These are phyloP conservation scores for Mythimna impura DNA, from an alignment of 2,888 invertebrate species.

Conservation along the genomic window DNA sequence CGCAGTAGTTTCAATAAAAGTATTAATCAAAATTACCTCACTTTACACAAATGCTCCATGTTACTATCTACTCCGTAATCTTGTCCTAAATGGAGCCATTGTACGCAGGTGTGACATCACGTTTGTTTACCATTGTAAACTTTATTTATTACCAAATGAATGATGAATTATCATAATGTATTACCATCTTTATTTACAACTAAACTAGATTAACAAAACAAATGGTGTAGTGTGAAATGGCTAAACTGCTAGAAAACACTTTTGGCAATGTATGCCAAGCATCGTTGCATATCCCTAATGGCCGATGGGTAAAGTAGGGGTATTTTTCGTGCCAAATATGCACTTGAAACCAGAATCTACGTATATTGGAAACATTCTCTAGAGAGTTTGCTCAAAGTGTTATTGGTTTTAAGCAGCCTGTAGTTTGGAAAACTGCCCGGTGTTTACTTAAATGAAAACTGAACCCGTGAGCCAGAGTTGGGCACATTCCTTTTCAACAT, in stretches of 20 bases:
- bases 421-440: slow-evolving; percentile 22
- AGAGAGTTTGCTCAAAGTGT: neutral
- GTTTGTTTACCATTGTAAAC: slow-evolving; percentile 27
- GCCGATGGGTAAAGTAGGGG: slow-evolving; percentile 7
- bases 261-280: slow-evolving; percentile 13
- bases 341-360: slow-evolving; percentile 29
- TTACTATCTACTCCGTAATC: slow-evolving; percentile 12
- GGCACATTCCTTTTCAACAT: neutral
- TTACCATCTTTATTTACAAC: neutral
- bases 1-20: neutral
- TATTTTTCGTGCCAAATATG: slow-evolving; percentile 34
- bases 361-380: slow-evolving; percentile 13
- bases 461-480: neutral
- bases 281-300: slow-evolving; percentile 8
- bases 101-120: slow-evolving; percentile 30
- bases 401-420: slow-evolving; percentile 15
- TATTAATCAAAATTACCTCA: neutral
- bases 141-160: slow-evolving; percentile 19
- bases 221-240: neutral
- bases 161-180: slow-evolving; percentile 22
- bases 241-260: slow-evolving; percentile 9
- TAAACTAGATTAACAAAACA: slow-evolving; percentile 9
- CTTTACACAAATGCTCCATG: slow-evolving; percentile 3
- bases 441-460: slow-evolving; percentile 4
- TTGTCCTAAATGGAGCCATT: slow-evolving; percentile 15